phyloP scores from a whole-genome alignment of 2,888 invertebrate genomes.

The Euplagia quadripunctaria region DNA sequence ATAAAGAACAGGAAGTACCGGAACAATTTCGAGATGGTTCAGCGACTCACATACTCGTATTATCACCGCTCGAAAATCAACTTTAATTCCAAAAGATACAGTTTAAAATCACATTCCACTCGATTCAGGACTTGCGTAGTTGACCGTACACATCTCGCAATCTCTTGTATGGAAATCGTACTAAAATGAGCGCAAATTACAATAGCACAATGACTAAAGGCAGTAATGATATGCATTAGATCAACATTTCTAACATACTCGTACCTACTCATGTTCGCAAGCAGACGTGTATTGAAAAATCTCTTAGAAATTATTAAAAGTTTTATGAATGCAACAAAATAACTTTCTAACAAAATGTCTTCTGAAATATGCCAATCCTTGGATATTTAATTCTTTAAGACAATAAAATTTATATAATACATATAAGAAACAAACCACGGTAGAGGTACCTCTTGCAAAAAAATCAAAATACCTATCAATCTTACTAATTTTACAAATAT shows the following conservation, averaged over 20 bases:
- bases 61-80: constrained; percentile 34
- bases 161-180: constrained; percentile 61
- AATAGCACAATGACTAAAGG: constrained; percentile 57
- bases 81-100: not conserved
- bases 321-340: not conserved
- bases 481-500: not conserved
- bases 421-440: not conserved
- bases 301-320: not conserved
- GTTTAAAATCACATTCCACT: constrained; percentile 6
- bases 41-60: constrained; percentile 60
- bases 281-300: not conserved
- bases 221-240: constrained; percentile 38
- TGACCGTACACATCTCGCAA: constrained; percentile 62
- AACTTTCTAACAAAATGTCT: not conserved
- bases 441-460: not conserved
- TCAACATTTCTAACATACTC: constrained; percentile 37
- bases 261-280: constrained; percentile 17
- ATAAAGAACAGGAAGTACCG: constrained; percentile 69
- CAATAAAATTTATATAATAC: too few species aligned
- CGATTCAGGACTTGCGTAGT: constrained; percentile 29
- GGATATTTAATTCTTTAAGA: too few species aligned
- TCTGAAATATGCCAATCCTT: not conserved
- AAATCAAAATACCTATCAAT: not conserved
- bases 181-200: constrained; percentile 65
- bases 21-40: constrained; percentile 75